Percentiles rank a stretch among this genome's conserved stretches.
These are phyloP conservation scores for Scomber japonicus DNA, from an alignment of 2,113 vertebrate genomes.

Conservation along the genomic window DNA sequence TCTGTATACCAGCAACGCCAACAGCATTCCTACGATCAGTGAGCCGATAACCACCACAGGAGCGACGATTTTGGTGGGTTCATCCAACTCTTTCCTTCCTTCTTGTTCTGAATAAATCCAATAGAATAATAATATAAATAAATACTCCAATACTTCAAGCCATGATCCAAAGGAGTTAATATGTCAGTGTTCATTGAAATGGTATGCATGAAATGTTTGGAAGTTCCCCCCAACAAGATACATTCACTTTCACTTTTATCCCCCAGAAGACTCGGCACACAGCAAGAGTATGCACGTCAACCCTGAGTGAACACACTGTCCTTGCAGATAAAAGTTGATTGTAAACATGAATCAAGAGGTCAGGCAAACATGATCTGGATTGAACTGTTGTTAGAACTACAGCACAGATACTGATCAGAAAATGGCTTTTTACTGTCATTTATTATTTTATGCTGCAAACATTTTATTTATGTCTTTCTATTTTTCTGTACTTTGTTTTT, in stretches of 20 bases:
- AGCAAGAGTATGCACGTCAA: not conserved
- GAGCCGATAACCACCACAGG: constrained; percentile 77
- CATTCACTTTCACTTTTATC: constrained; percentile 27
- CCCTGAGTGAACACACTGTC: not conserved
- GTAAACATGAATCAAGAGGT: not conserved
- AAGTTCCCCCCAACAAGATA: not conserved
- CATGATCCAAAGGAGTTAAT: not conserved
- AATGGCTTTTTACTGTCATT: too few species aligned
- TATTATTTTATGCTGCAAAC: too few species aligned
- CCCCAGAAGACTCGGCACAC: not conserved
- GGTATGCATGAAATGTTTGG: not conserved
- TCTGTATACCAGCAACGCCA: not conserved
- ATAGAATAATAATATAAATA: not conserved
- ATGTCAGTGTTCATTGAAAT: not conserved
- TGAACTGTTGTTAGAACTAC: not conserved
- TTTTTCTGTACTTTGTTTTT: too few species aligned
- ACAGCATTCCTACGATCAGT: constrained; percentile 70
- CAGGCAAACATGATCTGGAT: not conserved
- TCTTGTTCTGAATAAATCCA: rapidly evolving
- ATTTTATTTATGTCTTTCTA: too few species aligned
- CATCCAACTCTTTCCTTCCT: rapidly evolving
- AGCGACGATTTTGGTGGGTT: constrained; percentile 14
- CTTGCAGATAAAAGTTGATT: too few species aligned
- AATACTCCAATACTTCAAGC: rapidly evolving
- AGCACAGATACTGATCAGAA: not conserved